Conservation (phyloP, 2,888 invertebrate genomes). For the Coleophora flavipennella region DNA sequence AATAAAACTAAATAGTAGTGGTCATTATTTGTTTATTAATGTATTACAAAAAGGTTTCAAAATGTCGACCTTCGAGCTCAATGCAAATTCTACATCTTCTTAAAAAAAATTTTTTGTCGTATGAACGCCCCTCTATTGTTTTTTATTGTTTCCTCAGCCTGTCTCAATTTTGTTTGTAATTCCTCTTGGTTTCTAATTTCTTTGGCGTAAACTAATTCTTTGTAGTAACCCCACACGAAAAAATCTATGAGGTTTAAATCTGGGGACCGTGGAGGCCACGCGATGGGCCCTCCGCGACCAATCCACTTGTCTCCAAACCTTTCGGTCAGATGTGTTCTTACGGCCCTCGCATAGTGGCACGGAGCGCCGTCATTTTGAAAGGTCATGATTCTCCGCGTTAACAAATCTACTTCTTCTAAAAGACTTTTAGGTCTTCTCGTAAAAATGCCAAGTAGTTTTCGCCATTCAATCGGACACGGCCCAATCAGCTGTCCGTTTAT, state of each 20-base stretch:
- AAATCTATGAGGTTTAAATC: slow-evolving; percentile 14
- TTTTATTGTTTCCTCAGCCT: slow-evolving; percentile 3
- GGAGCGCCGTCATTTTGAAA: slow-evolving; percentile 4
- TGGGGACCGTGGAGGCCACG: slow-evolving; percentile 14
- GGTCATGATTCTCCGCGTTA: neutral
- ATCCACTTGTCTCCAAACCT: slow-evolving; percentile 14
- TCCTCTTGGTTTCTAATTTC: slow-evolving; percentile 4
- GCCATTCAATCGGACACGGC: neutral
- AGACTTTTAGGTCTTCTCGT: neutral
- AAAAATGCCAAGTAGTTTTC: neutral
- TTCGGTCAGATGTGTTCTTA: slow-evolving; percentile 7
- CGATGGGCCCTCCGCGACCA: slow-evolving; percentile 12
- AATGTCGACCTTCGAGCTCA: slow-evolving; percentile 5
- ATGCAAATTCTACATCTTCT: slow-evolving; percentile 7
- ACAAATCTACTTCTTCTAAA: neutral
- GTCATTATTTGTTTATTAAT: neutral
- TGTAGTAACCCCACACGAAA: slow-evolving; percentile 12
- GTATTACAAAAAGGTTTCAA: slow-evolving; percentile 8
- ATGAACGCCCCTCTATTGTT: slow-evolving; percentile 6
- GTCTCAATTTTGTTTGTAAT: slow-evolving; percentile 3
- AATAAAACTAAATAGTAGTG: neutral
- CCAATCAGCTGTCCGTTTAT: neutral
- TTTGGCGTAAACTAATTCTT: slow-evolving; percentile 10
- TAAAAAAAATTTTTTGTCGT: slow-evolving; percentile 5
- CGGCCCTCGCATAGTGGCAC: slow-evolving; percentile 2